Percentiles rank a stretch among this genome's conserved stretches.
Conservation (phyloP, 1,140 invertebrate genomes). For the Zaprionus kolodkinae region DNA sequence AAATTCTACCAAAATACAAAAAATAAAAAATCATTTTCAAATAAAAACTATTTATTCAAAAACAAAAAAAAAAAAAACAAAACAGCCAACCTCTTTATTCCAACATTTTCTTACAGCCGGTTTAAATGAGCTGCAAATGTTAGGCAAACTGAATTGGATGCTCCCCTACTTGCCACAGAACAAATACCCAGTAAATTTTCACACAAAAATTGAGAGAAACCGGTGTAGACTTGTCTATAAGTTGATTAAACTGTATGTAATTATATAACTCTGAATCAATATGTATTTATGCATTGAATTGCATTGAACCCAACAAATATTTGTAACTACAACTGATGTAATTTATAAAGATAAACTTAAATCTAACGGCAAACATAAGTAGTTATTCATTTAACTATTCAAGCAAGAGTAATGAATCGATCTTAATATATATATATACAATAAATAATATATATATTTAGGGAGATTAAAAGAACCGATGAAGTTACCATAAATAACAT, state of each 20-base stretch:
- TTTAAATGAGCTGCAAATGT: constrained; percentile 35
- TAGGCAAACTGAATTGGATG: constrained; percentile 33
- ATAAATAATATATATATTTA: constrained; percentile 51
- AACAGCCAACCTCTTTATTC: constrained; percentile 48
- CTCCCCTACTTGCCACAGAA: constrained; percentile 13
- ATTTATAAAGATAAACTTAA: constrained; percentile 36
- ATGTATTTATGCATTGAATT: constrained; percentile 76
- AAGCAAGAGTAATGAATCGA: constrained; percentile 25
- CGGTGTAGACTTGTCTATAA: constrained; percentile 39
- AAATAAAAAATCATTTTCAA: constrained; percentile 71
- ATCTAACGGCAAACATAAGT: constrained; percentile 14
- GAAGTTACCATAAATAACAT: constrained; percentile 46
- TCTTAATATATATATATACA: constrained; percentile 47
- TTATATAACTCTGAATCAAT: constrained; percentile 48
- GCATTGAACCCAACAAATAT: constrained; percentile 53
- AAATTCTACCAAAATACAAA: constrained; percentile 78
- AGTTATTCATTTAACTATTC: constrained; percentile 60
- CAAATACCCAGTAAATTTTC: not conserved
- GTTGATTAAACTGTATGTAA: constrained; percentile 74
- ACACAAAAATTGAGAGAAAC: constrained; percentile 26
- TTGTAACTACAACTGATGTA: constrained; percentile 45
- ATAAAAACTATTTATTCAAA: constrained; percentile 83
- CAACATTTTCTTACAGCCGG: constrained; percentile 56
- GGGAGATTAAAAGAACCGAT: constrained; percentile 37
- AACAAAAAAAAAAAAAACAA: constrained; percentile 70